These are phyloP conservation scores for Desoria tigrina DNA, from an alignment of 2,888 invertebrate genomes.

Conservation along the genomic window DNA sequence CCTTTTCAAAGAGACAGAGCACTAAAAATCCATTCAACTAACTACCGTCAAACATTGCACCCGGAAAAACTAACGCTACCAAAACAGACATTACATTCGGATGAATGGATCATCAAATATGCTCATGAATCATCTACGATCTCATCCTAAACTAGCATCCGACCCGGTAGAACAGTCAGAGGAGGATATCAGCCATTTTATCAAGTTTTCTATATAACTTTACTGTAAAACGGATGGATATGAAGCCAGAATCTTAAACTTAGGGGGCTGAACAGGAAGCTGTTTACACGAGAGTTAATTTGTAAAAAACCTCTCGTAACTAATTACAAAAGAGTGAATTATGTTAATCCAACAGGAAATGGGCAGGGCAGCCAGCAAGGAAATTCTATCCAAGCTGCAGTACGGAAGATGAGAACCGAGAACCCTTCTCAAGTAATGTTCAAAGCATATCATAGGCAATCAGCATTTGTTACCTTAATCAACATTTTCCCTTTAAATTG, in stretches of 20 bases:
- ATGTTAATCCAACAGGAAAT: slow-evolving; percentile 30
- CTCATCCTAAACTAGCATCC: background rate
- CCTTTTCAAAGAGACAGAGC: background rate
- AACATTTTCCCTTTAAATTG: too few species aligned
- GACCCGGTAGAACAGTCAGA: background rate
- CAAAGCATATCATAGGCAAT: too few species aligned
- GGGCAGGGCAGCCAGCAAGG: slow-evolving; percentile 14
- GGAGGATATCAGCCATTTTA: background rate
- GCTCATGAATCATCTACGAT: slow-evolving; percentile 1
- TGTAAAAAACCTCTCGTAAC: background rate
- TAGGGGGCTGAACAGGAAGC: background rate
- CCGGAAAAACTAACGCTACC: slow-evolving; percentile 30
- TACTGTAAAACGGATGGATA: slow-evolving; percentile 15
- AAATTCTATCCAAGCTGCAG: too few species aligned
- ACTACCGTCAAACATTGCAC: slow-evolving; percentile 21
- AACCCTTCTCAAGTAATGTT: too few species aligned
- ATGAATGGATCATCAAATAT: slow-evolving; percentile 10
- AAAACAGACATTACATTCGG: slow-evolving; percentile 32
- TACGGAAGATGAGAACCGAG: background rate
- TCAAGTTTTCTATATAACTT: slow-evolving; percentile 5
- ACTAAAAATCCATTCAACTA: background rate
- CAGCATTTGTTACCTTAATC: too few species aligned
- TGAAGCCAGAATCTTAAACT: background rate
- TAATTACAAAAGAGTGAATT: slow-evolving; percentile 20
- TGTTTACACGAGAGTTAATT: slow-evolving; percentile 12